Percentiles rank a stretch among this genome's conserved stretches.
phyloP scores from a whole-genome alignment of 2,113 vertebrate genomes.

The Microtus montanus region DNA sequence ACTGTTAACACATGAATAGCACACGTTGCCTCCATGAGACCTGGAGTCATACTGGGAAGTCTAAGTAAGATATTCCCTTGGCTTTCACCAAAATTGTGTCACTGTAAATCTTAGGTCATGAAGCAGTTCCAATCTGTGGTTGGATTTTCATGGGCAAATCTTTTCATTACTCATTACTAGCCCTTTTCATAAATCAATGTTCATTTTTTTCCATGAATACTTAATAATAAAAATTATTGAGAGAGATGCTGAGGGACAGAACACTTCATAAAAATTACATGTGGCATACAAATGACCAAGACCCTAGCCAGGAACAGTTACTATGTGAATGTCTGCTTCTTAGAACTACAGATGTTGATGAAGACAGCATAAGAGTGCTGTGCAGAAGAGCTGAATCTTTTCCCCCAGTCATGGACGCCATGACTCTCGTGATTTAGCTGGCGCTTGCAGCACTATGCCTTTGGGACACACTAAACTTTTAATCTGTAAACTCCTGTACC shows the following conservation, averaged over 20 bases:
- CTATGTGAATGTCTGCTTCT: slow-evolving; percentile 1
- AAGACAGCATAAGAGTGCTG: not conserved
- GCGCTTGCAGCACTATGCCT: not conserved
- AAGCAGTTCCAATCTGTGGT: not conserved
- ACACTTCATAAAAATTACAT: slow-evolving; percentile 49
- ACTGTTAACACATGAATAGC: not conserved
- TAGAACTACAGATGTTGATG: not conserved
- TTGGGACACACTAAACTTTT: not conserved
- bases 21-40: not conserved
- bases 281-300: not conserved
- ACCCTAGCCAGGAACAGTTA: slow-evolving; percentile 6
- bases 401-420: not conserved
- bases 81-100: not conserved
- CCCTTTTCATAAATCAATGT: slow-evolving; percentile 8
- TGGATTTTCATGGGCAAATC: not conserved
- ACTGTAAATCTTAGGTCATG: not conserved
- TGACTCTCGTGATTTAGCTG: not conserved
- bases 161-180: not conserved
- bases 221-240: not conserved
- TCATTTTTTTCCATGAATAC: not conserved
- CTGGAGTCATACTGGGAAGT: not conserved
- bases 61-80: not conserved
- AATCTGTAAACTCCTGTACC: not conserved
- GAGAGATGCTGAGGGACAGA: not conserved
- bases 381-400: not conserved